Evolutionary conservation across 2,113 vertebrate species (phyloP).

Genomic region (Gopherus evgoodei): DNA sequence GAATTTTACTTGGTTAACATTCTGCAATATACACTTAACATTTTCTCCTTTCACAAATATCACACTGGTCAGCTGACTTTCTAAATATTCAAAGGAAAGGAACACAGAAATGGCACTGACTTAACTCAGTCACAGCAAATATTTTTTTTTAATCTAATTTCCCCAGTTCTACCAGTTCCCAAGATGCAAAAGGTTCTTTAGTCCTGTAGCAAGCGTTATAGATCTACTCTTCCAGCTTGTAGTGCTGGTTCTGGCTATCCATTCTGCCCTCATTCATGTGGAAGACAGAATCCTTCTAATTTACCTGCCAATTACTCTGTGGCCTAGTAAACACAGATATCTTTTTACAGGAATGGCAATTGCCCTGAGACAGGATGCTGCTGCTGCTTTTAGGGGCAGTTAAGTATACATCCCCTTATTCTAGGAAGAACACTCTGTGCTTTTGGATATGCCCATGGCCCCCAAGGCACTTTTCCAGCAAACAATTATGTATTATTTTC

Average conservation of each 20-base stretch:
- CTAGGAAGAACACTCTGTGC: not conserved
- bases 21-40: not conserved
- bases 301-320: not conserved
- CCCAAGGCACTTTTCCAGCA: not conserved
- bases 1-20: not conserved
- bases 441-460: not conserved
- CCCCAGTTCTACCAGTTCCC: not conserved
- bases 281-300: too few species aligned
- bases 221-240: not conserved
- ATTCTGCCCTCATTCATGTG: not conserved
- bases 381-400: not conserved
- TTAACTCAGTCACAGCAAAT: not conserved
- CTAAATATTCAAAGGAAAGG: not conserved
- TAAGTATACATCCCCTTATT: not conserved
- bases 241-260: not conserved
- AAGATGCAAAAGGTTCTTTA: not conserved
- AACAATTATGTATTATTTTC: not conserved
- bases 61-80: not conserved
- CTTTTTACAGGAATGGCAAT: not conserved
- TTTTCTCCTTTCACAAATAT: not conserved
- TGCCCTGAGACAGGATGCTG: not conserved
- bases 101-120: not conserved
- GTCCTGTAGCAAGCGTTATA: too few species aligned
- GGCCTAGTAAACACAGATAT: not conserved
- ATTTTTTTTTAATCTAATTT: not conserved